phyloP scores from a whole-genome alignment of 1,140 invertebrate species.

The Lepidostoma basale region DNA sequence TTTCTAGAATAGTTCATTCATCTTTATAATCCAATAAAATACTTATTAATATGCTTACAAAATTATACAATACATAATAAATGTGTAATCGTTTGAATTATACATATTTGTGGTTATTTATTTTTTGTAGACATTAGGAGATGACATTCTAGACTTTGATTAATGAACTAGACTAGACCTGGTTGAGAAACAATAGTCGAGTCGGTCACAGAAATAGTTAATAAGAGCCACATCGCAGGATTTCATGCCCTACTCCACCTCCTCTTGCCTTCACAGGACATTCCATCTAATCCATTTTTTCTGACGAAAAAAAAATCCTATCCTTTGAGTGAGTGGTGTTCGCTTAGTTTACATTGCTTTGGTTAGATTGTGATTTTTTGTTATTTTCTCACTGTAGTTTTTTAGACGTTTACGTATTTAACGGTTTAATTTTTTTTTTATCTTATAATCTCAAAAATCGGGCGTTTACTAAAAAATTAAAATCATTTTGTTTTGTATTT shows the following conservation, averaged over 20 bases:
- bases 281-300: neutral
- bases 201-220: neutral
- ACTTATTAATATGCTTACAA: conserved; percentile 17
- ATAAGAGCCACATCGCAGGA: neutral
- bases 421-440: conserved; percentile 17
- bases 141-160: conserved; percentile 11
- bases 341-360: conserved; percentile 39
- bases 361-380: conserved; percentile 16
- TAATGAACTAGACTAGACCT: conserved; percentile 5
- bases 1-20: conserved; percentile 8
- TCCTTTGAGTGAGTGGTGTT: conserved; percentile 35
- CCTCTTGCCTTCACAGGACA: neutral
- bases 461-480: conserved; percentile 1
- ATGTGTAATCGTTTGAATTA: conserved; percentile 15
- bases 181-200: conserved; percentile 1
- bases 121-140: conserved; percentile 10
- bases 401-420: conserved; percentile 19
- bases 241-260: neutral
- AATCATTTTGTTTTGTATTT: conserved; percentile 65
- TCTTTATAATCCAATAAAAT: conserved; percentile 11
- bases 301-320: neutral
- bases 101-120: conserved; percentile 18
- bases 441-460: neutral
- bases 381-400: conserved; percentile 37
- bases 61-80: conserved; percentile 24